Conservation (phyloP, 2,113 vertebrate species). For the Neomonachus schauinslandi region DNA sequence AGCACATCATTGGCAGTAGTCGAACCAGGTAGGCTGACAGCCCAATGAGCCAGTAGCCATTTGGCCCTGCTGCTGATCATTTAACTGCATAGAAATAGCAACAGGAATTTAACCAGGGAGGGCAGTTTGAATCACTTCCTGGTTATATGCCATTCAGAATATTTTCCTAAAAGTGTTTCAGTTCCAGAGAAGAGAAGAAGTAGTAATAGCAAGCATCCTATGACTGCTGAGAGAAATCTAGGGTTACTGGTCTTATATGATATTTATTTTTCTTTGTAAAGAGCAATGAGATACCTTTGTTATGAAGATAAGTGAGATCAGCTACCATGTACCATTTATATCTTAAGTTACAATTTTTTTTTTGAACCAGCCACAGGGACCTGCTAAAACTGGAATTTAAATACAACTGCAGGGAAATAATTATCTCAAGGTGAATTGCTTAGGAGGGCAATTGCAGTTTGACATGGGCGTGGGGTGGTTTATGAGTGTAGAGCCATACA, state of each 20-base stretch:
- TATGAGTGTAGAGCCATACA: not conserved
- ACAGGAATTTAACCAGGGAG: not conserved
- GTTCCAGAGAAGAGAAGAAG: not conserved
- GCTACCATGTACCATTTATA: constrained; percentile 19
- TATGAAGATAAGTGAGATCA: constrained; percentile 58
- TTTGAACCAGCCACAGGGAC: not conserved
- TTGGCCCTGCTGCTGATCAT: not conserved
- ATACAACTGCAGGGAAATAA: not conserved
- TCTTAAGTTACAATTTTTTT: constrained; percentile 12
- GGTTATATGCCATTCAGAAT: constrained; percentile 26
- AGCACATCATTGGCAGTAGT: not conserved
- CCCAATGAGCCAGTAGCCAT: not conserved
- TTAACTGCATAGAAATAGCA: constrained; percentile 8
- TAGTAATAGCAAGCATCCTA: not conserved
- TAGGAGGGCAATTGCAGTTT: not conserved
- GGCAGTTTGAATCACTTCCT: constrained; percentile 3
- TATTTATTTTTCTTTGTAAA: constrained; percentile 49
- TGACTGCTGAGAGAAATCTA: not conserved
- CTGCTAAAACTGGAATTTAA: constrained; percentile 55
- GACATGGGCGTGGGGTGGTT: not conserved
- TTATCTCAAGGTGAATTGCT: constrained; percentile 60
- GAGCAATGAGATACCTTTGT: constrained; percentile 6
- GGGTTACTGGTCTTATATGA: not conserved
- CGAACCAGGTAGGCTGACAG: not conserved
- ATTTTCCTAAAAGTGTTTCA: constrained; percentile 29